Evolutionary conservation across 2,888 invertebrate genomes (phyloP).

Genomic region (Adelognathus sp.): DNA sequence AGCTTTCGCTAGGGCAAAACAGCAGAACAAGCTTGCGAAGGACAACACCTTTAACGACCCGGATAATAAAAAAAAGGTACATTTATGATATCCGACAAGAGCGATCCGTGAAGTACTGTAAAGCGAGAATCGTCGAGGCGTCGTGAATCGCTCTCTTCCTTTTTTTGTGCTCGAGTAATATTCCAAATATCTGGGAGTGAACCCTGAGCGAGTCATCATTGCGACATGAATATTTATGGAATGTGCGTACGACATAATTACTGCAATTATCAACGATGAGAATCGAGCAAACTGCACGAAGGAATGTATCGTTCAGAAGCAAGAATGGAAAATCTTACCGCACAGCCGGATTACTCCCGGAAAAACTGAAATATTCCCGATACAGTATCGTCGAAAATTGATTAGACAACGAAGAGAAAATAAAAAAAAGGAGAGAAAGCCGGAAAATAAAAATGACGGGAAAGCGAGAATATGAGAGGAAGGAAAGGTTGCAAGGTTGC

Average conservation of each 20-base stretch:
- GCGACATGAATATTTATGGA: not conserved
- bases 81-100: slow-evolving; percentile 15
- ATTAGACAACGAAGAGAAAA: slow-evolving; percentile 22
- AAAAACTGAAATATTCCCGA: slow-evolving; percentile 17
- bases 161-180: not conserved
- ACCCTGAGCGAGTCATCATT: slow-evolving; percentile 6
- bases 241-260: not conserved
- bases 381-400: slow-evolving; percentile 2
- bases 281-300: not conserved
- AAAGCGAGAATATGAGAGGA: not conserved
- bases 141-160: slow-evolving; percentile 44
- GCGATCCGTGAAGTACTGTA: slow-evolving; percentile 28
- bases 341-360: slow-evolving; percentile 13
- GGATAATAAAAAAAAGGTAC: too few relatives aligned
- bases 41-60: slow-evolving; percentile 27
- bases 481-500: slow-evolving; percentile 4
- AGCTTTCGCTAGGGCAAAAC: slow-evolving; percentile 75
- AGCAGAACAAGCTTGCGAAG: slow-evolving; percentile 53
- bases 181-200: slow-evolving; percentile 17
- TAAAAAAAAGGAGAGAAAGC: slow-evolving; percentile 40
- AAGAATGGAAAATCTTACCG: slow-evolving; percentile 28
- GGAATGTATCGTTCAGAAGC: slow-evolving; percentile 9
- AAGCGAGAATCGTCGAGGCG: slow-evolving; percentile 44
- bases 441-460: slow-evolving; percentile 9
- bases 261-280: not conserved